Evolutionary conservation across 2,888 invertebrate genomes (phyloP).

Genomic region (Lacanobia oleracea): DNA sequence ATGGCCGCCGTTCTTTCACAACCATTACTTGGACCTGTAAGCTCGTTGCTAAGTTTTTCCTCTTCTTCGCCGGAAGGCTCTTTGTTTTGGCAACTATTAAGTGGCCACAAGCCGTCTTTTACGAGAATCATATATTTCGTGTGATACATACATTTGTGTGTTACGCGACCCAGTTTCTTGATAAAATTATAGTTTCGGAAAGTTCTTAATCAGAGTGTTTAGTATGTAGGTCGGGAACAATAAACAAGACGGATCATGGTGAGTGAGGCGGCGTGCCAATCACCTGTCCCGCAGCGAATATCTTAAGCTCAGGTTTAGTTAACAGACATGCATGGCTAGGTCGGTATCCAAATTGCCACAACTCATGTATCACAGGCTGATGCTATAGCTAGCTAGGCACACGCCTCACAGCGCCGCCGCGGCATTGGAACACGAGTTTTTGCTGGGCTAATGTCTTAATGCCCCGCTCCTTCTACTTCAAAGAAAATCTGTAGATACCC

Average conservation of each 20-base stretch:
- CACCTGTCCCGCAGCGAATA: conserved; percentile 53
- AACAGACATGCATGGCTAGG: conserved; percentile 52
- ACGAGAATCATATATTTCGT: conserved; percentile 50
- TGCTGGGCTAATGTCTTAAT: conserved; percentile 48
- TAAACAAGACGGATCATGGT: conserved; percentile 60
- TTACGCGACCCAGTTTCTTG: conserved; percentile 42
- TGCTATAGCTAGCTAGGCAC: conserved; percentile 30
- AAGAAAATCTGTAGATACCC: conserved; percentile 45
- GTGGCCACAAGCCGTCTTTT: conserved; percentile 45
- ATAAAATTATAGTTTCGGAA: conserved; percentile 53
- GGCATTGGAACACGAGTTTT: conserved; percentile 47
- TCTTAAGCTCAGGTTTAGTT: conserved; percentile 61
- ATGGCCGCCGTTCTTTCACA: conserved; percentile 29
- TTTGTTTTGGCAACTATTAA: conserved; percentile 66
- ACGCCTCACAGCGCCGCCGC: conserved; percentile 21
- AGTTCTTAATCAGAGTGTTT: conserved; percentile 54
- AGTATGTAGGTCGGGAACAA: conserved; percentile 56
- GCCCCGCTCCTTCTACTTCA: conserved; percentile 35
- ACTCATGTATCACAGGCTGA: conserved; percentile 37
- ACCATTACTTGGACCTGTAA: conserved; percentile 50
- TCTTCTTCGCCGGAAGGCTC: conserved; percentile 40
- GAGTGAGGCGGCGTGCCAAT: conserved; percentile 50
- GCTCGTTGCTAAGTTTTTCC: conserved; percentile 56
- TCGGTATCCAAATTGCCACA: conserved; percentile 29
- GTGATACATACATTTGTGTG: conserved; percentile 36